phyloP scores from a whole-genome alignment of 2,888 invertebrate species.

The Protodeltote pygarga region DNA sequence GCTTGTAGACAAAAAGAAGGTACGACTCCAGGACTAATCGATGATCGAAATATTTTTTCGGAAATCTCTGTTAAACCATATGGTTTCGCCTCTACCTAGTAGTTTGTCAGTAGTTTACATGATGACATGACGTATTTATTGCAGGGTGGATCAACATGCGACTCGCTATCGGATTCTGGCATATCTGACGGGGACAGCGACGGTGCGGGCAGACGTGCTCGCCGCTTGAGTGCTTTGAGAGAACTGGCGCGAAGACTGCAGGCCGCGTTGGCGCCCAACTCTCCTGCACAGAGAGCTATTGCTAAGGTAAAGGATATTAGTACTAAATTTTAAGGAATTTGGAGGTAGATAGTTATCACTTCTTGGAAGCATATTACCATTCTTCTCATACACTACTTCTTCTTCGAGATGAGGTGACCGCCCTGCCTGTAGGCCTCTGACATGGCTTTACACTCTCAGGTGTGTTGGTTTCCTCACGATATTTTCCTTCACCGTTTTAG shows the following conservation, averaged over 20 bases:
- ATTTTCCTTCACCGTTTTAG: too few relatives aligned
- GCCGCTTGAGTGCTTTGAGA: slow-evolving; percentile 89
- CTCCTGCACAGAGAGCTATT: slow-evolving; percentile 88
- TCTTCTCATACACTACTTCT: too few relatives aligned
- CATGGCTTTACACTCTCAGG: too few relatives aligned
- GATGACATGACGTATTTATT: slow-evolving; percentile 1
- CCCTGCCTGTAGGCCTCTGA: too few relatives aligned
- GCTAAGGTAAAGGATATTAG: slow-evolving; percentile 81
- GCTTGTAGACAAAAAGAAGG: slow-evolving; percentile 84
- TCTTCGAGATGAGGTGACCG: too few relatives aligned
- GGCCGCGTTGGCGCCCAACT: slow-evolving; percentile 89
- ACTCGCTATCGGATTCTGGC: slow-evolving; percentile 92
- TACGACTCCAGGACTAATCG: slow-evolving; percentile 32
- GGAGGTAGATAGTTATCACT: too few relatives aligned
- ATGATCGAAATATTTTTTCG: too few relatives aligned
- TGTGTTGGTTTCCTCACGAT: too few relatives aligned
- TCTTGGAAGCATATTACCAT: too few relatives aligned
- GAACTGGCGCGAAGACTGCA: slow-evolving; percentile 90
- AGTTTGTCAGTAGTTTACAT: too few relatives aligned
- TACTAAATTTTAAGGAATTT: background rate
- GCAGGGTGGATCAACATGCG: slow-evolving; percentile 85
- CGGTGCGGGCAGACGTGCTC: slow-evolving; percentile 89
- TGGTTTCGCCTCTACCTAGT: too few relatives aligned
- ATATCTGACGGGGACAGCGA: slow-evolving; percentile 92
- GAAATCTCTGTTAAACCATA: too few relatives aligned